These are phyloP conservation scores for Drosophila engyochracea DNA, from an alignment of 2,888 invertebrate genomes.

Conservation along the genomic window DNA sequence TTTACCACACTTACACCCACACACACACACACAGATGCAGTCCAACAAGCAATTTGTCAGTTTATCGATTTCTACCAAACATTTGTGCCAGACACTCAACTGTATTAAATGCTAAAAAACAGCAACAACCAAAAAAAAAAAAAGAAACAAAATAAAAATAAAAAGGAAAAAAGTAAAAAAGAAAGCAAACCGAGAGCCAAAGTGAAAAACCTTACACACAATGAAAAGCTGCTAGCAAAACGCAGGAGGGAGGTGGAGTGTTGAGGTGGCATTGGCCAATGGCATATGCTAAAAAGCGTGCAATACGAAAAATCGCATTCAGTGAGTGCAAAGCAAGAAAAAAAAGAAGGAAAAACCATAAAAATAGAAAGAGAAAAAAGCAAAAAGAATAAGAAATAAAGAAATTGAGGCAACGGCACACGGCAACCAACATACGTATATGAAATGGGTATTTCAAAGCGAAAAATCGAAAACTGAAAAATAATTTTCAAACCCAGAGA, in stretches of 20 bases:
- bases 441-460: constrained; percentile 81
- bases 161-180: constrained; percentile 11
- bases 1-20: constrained; percentile 63
- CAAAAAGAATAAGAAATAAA: constrained; percentile 28
- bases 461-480: constrained; percentile 82
- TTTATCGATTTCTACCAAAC: constrained; percentile 83
- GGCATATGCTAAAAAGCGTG: constrained; percentile 82
- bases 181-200: constrained; percentile 52
- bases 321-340: constrained; percentile 54
- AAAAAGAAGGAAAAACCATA: constrained; percentile 31
- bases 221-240: constrained; percentile 74
- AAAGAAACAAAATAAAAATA: constrained; percentile 6
- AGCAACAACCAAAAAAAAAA: constrained; percentile 56
- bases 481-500: constrained; percentile 72
- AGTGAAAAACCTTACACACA: constrained; percentile 82
- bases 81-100: constrained; percentile 82
- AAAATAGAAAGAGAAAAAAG: constrained; percentile 37
- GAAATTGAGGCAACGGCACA: constrained; percentile 54
- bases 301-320: constrained; percentile 77
- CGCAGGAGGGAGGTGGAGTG: constrained; percentile 7
- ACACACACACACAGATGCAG: constrained; percentile 47
- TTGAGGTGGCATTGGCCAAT: constrained; percentile 65
- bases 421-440: constrained; percentile 56
- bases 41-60: constrained; percentile 83
- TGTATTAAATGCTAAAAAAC: constrained; percentile 82